A percentile compares a stretch with the other conserved stretches of the same genome.
Conservation (phyloP, 1,140 invertebrate species). For the Tetragnatha versicolor region DNA sequence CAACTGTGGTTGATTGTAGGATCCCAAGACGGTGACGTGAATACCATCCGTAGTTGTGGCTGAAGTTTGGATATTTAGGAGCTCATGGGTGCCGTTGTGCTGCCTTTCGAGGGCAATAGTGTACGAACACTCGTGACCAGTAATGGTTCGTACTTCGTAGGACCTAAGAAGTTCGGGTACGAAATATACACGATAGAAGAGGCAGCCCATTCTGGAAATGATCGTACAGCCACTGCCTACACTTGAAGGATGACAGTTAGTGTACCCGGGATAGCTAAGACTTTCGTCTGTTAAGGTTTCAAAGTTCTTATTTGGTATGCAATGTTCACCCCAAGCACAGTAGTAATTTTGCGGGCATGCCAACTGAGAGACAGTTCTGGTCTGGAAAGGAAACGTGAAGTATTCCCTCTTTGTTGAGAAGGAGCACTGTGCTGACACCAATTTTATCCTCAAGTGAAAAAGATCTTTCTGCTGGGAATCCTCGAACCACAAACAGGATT, state of each 20-base stretch:
- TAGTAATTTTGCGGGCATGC: not conserved
- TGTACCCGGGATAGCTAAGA: not conserved
- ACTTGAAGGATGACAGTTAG: constrained; percentile 1
- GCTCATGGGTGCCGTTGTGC: not conserved
- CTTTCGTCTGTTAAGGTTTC: not conserved
- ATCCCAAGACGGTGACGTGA: not conserved
- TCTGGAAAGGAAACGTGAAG: not conserved
- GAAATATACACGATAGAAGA: not conserved
- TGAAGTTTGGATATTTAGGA: not conserved
- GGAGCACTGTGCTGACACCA: not conserved
- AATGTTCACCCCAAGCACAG: not conserved
- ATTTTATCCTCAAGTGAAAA: not conserved
- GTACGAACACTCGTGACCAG: not conserved
- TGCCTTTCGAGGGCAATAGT: not conserved
- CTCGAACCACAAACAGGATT: not conserved
- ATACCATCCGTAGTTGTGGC: not conserved
- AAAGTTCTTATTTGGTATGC: not conserved
- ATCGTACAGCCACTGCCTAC: not conserved
- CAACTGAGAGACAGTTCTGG: not conserved
- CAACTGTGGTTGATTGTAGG: not conserved
- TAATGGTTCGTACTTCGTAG: not conserved
- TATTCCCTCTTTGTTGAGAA: not conserved
- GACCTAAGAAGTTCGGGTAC: not conserved
- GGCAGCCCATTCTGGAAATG: not conserved
- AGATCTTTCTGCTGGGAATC: too few relatives aligned